Percentiles rank a stretch among this genome's conserved stretches.
phyloP scores from a whole-genome alignment of 2,888 invertebrate species.

The Coelogynopora nodosa region DNA sequence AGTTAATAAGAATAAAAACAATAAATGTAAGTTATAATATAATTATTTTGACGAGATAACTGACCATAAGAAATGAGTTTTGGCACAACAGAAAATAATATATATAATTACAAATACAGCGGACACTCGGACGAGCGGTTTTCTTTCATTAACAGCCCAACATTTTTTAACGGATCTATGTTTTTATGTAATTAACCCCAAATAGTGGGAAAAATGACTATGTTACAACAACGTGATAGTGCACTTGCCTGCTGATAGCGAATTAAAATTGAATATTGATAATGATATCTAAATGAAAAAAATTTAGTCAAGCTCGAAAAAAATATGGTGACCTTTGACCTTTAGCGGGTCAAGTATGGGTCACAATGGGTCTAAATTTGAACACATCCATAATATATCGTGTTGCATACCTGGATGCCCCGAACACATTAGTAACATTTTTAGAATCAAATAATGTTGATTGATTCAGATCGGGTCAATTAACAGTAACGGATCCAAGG shows the following conservation, averaged over 20 bases:
- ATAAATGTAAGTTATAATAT: no score
- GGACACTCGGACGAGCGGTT: no score
- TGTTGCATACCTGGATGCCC: background rate
- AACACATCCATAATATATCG: slow-evolving; percentile 1
- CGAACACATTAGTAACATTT: background rate
- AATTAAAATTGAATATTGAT: slow-evolving; percentile 9
- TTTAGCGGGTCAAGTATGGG: background rate
- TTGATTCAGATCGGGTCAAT: slow-evolving; percentile 29
- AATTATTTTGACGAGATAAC: no score
- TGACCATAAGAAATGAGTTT: no score
- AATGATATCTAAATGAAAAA: slow-evolving; percentile 18
- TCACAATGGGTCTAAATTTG: background rate
- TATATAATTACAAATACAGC: no score
- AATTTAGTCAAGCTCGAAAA: background rate
- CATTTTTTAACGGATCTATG: no score
- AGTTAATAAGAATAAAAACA: no score
- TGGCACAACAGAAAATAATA: no score
- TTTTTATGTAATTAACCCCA: no score
- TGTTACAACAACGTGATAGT: slow-evolving; percentile 18
- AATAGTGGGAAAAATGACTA: background rate
- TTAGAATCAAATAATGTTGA: slow-evolving; percentile 9
- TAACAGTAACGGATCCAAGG: background rate
- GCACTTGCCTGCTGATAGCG: slow-evolving; percentile 10
- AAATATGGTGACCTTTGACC: background rate
- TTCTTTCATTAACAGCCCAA: no score